Evolutionary conservation across 2,888 invertebrate species (phyloP).

Genomic region (Hydrotaea diabolus): DNA sequence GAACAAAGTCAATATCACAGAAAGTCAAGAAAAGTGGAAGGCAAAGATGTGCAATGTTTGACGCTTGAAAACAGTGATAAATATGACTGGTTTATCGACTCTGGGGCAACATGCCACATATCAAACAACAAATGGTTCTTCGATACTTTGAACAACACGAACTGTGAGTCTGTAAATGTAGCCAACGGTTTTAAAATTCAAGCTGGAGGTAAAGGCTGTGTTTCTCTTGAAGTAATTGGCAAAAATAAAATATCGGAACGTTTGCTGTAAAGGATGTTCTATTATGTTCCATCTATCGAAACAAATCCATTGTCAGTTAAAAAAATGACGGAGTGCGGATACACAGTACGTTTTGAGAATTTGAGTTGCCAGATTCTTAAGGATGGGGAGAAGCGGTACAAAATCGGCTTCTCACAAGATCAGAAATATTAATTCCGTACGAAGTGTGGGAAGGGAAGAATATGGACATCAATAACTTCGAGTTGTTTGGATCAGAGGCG

Average conservation of each 20-base stretch:
- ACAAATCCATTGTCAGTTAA: slow-evolving; percentile 29
- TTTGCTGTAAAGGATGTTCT: slow-evolving; percentile 23
- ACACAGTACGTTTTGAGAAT: slow-evolving; percentile 15
- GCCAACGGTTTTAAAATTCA: slow-evolving; percentile 29
- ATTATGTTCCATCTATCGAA: slow-evolving; percentile 40
- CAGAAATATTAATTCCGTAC: slow-evolving; percentile 61
- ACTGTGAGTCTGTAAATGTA: slow-evolving; percentile 12
- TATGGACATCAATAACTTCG: slow-evolving; percentile 36
- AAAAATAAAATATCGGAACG: not conserved
- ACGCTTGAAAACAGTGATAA: slow-evolving; percentile 19
- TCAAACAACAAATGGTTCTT: slow-evolving; percentile 25
- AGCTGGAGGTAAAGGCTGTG: not conserved
- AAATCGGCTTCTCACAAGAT: slow-evolving; percentile 45
- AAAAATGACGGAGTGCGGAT: slow-evolving; percentile 14
- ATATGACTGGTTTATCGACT: slow-evolving; percentile 20
- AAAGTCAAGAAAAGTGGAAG: too few species aligned
- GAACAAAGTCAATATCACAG: slow-evolving; percentile 1
- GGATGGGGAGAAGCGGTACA: too few species aligned
- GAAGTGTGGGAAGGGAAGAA: slow-evolving; percentile 55
- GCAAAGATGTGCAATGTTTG: slow-evolving; percentile 14
- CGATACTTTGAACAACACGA: not conserved
- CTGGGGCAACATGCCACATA: slow-evolving; percentile 32
- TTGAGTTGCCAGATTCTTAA: slow-evolving; percentile 20
- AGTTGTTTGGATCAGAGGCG: slow-evolving; percentile 36
- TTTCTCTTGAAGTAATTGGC: not conserved